These are phyloP conservation scores for Ctenoplectra terminalis DNA, from an alignment of 1,140 invertebrate species.

Conservation along the genomic window DNA sequence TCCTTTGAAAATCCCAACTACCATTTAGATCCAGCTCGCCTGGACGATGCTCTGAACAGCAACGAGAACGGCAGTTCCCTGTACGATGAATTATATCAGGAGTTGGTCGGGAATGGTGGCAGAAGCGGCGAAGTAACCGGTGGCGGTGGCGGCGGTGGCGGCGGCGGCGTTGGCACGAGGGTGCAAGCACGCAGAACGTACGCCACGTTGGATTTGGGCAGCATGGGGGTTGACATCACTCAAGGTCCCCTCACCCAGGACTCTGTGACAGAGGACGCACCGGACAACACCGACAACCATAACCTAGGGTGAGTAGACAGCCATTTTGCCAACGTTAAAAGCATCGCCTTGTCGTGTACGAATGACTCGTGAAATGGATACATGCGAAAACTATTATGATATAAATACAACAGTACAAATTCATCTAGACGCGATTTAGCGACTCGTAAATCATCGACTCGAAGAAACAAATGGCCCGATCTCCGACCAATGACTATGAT, in stretches of 20 bases:
- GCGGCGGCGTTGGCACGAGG: too few relatives aligned
- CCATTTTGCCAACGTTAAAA: background rate
- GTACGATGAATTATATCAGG: conserved; percentile 86
- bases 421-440: too few relatives aligned
- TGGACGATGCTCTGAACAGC: conserved; percentile 91
- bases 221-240: conserved; percentile 89
- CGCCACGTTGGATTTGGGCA: conserved; percentile 86
- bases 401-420: too few relatives aligned
- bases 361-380: background rate
- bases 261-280: conserved; percentile 84
- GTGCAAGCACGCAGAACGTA: conserved; percentile 85
- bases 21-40: conserved; percentile 89
- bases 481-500: background rate
- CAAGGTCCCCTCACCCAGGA: conserved; percentile 85
- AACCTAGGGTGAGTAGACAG: conserved; percentile 79
- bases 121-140: conserved; percentile 66
- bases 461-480: background rate
- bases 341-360: background rate
- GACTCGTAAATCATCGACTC: too few relatives aligned
- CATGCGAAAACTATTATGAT: background rate
- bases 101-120: conserved; percentile 83
- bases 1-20: conserved; percentile 95
- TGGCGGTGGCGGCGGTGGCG: conserved; percentile 68
- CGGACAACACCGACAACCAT: conserved; percentile 86
- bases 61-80: conserved; percentile 85